These are phyloP conservation scores for Enteromius treurensis DNA, from an alignment of 2,797 vertebrate species.

Conservation along the genomic window DNA sequence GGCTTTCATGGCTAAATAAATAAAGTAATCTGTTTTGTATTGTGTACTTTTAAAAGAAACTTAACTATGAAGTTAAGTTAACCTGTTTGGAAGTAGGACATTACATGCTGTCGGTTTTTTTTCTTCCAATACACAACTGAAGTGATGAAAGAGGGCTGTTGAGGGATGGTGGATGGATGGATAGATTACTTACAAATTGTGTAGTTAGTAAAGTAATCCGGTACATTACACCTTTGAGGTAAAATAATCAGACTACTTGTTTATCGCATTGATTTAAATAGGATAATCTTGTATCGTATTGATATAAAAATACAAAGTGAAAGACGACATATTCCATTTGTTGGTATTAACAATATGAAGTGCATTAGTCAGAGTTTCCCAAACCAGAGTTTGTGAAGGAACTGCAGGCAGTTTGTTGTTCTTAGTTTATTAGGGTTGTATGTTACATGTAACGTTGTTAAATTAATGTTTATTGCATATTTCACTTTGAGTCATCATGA, in stretches of 20 bases:
- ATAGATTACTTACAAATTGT: neutral
- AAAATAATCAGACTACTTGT: neutral
- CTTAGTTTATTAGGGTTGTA: no score
- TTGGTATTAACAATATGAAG: neutral
- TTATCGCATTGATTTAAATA: neutral
- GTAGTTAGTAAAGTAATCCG: neutral
- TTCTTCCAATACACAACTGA: neutral
- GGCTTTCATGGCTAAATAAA: slow-evolving; percentile 26
- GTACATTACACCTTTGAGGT: neutral
- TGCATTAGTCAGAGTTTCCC: neutral
- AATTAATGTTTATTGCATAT: no score
- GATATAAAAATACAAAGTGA: neutral
- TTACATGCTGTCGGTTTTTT: neutral
- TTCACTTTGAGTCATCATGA: no score
- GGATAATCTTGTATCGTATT: neutral
- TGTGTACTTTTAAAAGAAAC: slow-evolving; percentile 9
- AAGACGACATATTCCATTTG: neutral
- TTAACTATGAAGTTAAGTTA: neutral
- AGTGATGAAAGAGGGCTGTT: neutral
- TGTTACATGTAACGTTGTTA: no score
- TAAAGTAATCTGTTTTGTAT: slow-evolving; percentile 18
- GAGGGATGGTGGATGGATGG: neutral
- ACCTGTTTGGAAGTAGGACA: neutral
- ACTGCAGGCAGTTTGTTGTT: neutral
- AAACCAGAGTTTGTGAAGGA: neutral